Evolutionary conservation across 1,140 invertebrate species (phyloP), one percentile per base, ranked within the genome.

Genomic region (Pogonognathellus flavescens): DNA sequence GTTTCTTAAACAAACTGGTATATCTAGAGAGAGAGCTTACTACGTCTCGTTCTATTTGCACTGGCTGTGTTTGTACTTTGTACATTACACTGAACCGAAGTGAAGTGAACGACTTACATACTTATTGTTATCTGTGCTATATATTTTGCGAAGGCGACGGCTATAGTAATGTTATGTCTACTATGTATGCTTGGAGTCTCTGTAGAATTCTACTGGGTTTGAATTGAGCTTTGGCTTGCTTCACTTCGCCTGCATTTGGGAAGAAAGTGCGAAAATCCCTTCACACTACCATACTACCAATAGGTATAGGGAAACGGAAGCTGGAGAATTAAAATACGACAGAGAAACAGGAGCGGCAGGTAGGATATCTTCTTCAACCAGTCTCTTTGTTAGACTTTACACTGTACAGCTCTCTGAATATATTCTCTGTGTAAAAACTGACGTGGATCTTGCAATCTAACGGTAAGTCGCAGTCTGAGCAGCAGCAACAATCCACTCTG

Each of bases 201-300:
- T 76, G 31, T 18, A 49, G 70, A 76, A 76, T 76, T 76, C 70
- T 76, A 76, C 49, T 76, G 70, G 70, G 25, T 76, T 76, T 66
- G 25, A 25, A 66, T 66, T 76, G 70, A 76, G 70, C 41, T 76
- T 76, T 76, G 41, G 41, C 16, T 76, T 16, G 70, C 70, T 50
- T 76, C 70, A 31, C 70, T 76, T 76, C 70, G 49, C 70, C n/a
- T 76, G 31, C 41, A 76, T 76, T 76, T 16, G 31, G 70, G n/a
- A 49, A 50, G 70, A 50, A 50, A 76, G 41, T 76, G 70, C 70
- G 70, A 49, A 76, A 76, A 76, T 49, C 31, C 70, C 70, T 66
- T 66, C 62, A 66, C 62, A 25, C 62, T 66, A 66, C 22, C 62
- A 20, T 25, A 22, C 22, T 14, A 66, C 18, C 25, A 66, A 66